These are phyloP conservation scores for Athalia circularis DNA, from an alignment of 2,888 invertebrate species.

Conservation along the genomic window DNA sequence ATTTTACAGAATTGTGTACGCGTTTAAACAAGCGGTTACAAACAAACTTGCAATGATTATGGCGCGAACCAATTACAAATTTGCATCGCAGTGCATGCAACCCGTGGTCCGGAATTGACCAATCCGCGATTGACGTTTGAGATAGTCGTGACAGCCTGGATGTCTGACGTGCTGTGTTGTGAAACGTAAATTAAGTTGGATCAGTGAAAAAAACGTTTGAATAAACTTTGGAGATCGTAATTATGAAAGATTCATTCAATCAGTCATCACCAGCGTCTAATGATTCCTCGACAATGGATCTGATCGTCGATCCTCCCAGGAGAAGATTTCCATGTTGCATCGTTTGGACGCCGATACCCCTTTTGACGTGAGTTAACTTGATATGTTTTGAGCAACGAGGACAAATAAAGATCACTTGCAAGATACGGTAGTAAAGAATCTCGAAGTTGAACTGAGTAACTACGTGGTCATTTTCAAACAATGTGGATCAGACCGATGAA, in stretches of 20 bases:
- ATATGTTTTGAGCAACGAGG: background rate
- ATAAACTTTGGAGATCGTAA: background rate
- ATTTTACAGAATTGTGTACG: background rate
- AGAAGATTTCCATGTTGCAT: constrained; percentile 90
- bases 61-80: background rate
- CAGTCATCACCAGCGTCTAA: constrained; percentile 34
- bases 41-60: background rate
- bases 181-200: no score
- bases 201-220: background rate
- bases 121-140: background rate
- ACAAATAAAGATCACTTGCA: background rate
- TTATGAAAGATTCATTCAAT: constrained; percentile 36
- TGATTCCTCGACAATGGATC: constrained; percentile 58
- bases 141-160: background rate
- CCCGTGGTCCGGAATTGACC: background rate
- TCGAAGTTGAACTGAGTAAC: no score
- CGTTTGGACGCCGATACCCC: constrained; percentile 97
- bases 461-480: background rate
- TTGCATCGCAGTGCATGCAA: background rate
- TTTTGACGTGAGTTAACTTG: constrained; percentile 83
- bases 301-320: constrained; percentile 60
- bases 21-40: background rate
- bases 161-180: no score
- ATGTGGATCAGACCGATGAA: background rate
- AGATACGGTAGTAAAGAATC: background rate